A percentile compares a stretch with the other conserved stretches of the same genome.
Evolutionary conservation across 2,797 vertebrate genomes (phyloP).

Genomic region (Prionace glauca): DNA sequence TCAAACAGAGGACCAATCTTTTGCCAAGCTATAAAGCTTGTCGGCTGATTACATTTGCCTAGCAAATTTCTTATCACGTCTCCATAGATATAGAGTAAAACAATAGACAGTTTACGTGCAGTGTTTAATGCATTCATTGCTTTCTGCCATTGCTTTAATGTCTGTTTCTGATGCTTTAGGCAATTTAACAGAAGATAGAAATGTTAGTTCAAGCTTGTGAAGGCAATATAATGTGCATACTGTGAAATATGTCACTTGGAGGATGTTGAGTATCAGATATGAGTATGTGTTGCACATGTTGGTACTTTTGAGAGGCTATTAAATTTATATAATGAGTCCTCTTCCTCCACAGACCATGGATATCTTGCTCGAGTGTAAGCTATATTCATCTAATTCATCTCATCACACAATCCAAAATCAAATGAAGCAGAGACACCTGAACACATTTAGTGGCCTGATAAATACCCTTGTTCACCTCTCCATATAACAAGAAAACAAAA

Average conservation of each 20-base stretch:
- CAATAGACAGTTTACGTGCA: not conserved
- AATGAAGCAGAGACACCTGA: not conserved
- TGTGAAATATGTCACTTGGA: not conserved
- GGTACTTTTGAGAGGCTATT: not conserved
- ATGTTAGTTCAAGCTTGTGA: not conserved
- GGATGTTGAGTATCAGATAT: not conserved
- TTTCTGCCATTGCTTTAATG: not conserved
- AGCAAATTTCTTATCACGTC: not conserved
- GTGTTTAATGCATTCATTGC: not conserved
- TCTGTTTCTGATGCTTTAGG: not conserved
- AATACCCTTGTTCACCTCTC: not conserved
- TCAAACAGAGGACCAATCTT: not conserved
- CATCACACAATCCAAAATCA: not conserved
- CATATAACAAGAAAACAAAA: not conserved
- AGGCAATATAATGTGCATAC: not conserved
- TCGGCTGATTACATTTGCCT: not conserved
- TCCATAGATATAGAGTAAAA: not conserved
- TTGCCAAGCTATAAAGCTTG: not conserved
- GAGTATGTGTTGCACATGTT: not conserved
- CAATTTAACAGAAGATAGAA: not conserved
- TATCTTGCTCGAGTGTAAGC: not conserved
- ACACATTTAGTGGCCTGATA: not conserved
- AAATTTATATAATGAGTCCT: not conserved
- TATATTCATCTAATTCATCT: not conserved
- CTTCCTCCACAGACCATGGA: not conserved